Percentiles rank a stretch among this genome's conserved stretches.
These are phyloP conservation scores for Drosophila baimaii DNA, from an alignment of 1,140 invertebrate genomes.

Conservation along the genomic window DNA sequence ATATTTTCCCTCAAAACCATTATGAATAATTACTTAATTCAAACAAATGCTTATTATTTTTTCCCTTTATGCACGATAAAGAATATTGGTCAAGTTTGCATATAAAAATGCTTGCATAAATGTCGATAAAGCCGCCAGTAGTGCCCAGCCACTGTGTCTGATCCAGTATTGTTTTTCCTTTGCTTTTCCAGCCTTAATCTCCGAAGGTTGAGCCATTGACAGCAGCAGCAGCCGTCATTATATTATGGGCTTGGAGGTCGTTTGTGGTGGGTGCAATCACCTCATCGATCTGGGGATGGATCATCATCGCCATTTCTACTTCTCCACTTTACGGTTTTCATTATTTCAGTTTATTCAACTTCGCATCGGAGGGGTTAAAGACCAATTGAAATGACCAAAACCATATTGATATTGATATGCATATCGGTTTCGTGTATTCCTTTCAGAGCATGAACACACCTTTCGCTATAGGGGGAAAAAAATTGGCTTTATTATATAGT, in stretches of 20 bases:
- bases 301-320: conserved; percentile 12
- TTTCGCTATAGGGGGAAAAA: conserved; percentile 43
- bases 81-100: conserved; percentile 70
- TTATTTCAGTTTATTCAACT: conserved; percentile 50
- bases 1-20: not conserved
- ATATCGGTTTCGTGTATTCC: conserved; percentile 30
- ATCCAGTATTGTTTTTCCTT: conserved; percentile 35
- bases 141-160: conserved; percentile 31
- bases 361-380: not conserved
- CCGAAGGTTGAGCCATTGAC: conserved; percentile 45
- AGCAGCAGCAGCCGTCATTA: conserved; percentile 5
- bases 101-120: conserved; percentile 27
- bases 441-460: conserved; percentile 42
- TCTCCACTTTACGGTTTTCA: conserved; percentile 30
- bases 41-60: not conserved
- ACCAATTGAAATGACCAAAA: conserved; percentile 53
- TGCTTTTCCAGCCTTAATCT: conserved; percentile 42
- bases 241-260: conserved; percentile 27
- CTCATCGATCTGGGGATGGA: conserved; percentile 14
- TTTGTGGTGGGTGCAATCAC: conserved; percentile 41
- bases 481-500: conserved; percentile 37
- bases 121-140: conserved; percentile 49
- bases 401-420: conserved; percentile 45
- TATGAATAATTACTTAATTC: not conserved
- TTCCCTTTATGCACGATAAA: conserved; percentile 30